phyloP scores from a whole-genome alignment of 1,140 invertebrate species.

The Apis mellifera region DNA sequence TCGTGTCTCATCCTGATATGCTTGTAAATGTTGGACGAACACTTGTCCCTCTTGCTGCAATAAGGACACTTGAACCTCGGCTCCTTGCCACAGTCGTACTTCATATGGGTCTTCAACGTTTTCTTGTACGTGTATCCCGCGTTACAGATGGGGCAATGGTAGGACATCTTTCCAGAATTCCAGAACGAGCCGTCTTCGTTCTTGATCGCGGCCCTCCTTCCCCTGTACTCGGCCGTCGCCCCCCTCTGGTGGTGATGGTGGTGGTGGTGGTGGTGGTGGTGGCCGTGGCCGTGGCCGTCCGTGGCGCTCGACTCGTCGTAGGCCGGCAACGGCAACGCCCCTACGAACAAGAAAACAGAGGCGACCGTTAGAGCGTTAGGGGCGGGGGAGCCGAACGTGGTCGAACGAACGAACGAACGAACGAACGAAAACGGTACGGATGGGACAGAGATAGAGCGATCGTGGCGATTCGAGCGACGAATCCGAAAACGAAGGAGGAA shows the following conservation, averaged over 20 bases:
- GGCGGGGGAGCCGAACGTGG: background rate
- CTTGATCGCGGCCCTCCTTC: slow-evolving; percentile 31
- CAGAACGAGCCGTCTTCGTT: slow-evolving; percentile 68
- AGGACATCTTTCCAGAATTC: slow-evolving; percentile 63
- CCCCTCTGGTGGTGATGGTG: slow-evolving; percentile 9
- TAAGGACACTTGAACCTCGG: slow-evolving; percentile 86
- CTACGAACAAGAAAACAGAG: slow-evolving; percentile 73
- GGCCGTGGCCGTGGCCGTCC: background rate
- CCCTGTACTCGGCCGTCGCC: slow-evolving; percentile 37
- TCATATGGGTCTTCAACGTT: slow-evolving; percentile 85
- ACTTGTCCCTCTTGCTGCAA: slow-evolving; percentile 81
- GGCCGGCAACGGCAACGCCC: background rate
- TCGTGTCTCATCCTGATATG: slow-evolving; percentile 75
- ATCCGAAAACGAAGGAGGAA: too few relatives aligned
- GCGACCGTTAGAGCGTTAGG: slow-evolving; percentile 32
- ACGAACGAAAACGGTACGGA: background rate
- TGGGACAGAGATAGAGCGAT: background rate
- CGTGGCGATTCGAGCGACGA: too few relatives aligned
- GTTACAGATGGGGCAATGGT: slow-evolving; percentile 75
- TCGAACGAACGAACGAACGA: background rate
- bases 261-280: slow-evolving; percentile 27
- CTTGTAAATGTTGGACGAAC: slow-evolving; percentile 79
- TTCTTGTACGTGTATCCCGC: slow-evolving; percentile 76
- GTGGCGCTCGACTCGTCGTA: too few relatives aligned
- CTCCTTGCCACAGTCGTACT: slow-evolving; percentile 87